phyloP scores from a whole-genome alignment of 2,797 vertebrate genomes.

The Darevskia nairensis region DNA sequence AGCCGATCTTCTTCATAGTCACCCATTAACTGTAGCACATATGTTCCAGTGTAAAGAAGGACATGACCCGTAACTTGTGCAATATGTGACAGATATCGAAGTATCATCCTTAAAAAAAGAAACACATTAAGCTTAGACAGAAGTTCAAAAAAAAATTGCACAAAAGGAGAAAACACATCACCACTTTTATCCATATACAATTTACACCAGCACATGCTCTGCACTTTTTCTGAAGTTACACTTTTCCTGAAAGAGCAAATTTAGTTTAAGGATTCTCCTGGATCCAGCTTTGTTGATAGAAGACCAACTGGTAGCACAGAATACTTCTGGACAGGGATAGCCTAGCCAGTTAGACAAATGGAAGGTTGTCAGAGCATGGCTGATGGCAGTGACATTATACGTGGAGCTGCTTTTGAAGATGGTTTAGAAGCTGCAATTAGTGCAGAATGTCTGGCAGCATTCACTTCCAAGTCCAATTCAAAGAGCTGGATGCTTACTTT shows the following conservation, averaged over 20 bases:
- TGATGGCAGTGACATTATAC: neutral
- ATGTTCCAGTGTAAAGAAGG: constrained; percentile 78
- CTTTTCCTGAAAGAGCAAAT: neutral
- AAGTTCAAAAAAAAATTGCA: neutral
- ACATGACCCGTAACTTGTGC: constrained; percentile 81
- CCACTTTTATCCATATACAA: neutral
- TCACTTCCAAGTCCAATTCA: neutral
- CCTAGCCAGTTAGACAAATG: neutral
- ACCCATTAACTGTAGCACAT: constrained; percentile 77
- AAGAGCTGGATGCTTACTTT: neutral
- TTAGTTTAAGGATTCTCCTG: neutral
- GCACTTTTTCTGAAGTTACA: neutral
- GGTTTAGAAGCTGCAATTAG: neutral
- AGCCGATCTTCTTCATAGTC: constrained; percentile 69
- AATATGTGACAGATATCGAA: constrained; percentile 77
- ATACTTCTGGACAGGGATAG: neutral
- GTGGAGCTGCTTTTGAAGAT: neutral
- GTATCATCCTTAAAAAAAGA: constrained; percentile 73
- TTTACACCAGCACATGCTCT: neutral
- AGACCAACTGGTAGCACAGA: no score
- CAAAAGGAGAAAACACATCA: neutral
- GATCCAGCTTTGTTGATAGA: neutral
- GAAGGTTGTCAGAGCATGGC: neutral
- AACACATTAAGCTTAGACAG: neutral
- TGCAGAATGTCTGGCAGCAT: neutral